Percentiles rank a stretch among this genome's conserved stretches.
These are phyloP conservation scores for Aphaenogaster ashmeadi DNA, from an alignment of 1,140 invertebrate genomes.

Conservation along the genomic window DNA sequence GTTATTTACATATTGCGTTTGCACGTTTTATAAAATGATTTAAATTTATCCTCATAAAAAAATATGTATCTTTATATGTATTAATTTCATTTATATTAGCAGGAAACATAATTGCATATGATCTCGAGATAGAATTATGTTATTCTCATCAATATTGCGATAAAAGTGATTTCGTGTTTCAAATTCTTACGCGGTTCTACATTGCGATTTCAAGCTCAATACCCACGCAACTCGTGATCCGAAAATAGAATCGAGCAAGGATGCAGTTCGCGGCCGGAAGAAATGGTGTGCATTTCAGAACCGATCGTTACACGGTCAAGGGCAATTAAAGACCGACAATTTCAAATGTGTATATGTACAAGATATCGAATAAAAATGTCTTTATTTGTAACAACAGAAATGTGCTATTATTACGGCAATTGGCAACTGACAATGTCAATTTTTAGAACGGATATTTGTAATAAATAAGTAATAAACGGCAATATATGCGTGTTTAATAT, in stretches of 20 bases:
- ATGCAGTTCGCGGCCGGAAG: conserved; percentile 14
- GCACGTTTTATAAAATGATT: not conserved
- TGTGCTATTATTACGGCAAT: not conserved
- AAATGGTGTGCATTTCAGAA: conserved; percentile 13
- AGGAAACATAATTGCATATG: not conserved
- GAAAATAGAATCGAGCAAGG: conserved; percentile 29
- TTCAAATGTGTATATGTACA: not conserved
- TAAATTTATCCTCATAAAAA: not conserved
- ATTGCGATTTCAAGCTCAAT: conserved; percentile 5
- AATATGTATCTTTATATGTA: not conserved
- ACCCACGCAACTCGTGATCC: conserved; percentile 21
- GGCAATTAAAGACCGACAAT: conserved; percentile 30
- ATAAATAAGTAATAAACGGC: not conserved
- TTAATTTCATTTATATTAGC: not conserved
- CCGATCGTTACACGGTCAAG: conserved; percentile 18
- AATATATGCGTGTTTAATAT: not conserved
- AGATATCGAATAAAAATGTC: not conserved
- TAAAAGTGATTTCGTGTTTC: not conserved
- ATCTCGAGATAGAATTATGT: not conserved
- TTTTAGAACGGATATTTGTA: not conserved
- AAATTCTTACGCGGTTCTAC: not conserved
- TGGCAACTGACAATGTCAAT: not conserved
- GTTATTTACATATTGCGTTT: not conserved
- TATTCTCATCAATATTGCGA: not conserved
- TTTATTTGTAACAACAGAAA: not conserved